Conservation (phyloP, 1,140 invertebrate species). For the Drosophila leontia region DNA sequence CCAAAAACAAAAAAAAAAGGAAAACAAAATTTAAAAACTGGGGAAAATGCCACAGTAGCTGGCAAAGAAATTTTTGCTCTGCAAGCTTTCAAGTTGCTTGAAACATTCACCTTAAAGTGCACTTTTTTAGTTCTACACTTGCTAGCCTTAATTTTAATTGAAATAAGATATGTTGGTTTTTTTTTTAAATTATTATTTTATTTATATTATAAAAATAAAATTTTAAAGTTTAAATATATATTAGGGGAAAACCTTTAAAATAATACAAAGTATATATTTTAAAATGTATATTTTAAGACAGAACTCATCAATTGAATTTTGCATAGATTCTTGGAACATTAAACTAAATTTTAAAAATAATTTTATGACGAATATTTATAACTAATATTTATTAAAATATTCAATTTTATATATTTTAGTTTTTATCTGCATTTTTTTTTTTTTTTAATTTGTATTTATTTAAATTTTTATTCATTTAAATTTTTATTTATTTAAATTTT, state of each 20-base stretch:
- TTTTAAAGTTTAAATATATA: not conserved
- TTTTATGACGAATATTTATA: no score
- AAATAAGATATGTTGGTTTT: not conserved
- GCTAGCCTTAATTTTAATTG: no score
- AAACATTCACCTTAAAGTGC: slow-evolving; percentile 8
- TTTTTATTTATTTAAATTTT: no score
- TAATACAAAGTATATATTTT: not conserved
- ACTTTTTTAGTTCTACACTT: not conserved
- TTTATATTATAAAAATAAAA: no score
- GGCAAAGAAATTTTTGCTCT: slow-evolving; percentile 21
- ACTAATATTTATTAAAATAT: not conserved
- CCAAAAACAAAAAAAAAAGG: not conserved
- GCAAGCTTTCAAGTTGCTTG: slow-evolving; percentile 32
- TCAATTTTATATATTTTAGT: no score
- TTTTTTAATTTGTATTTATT: no score
- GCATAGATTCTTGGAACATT: not conserved
- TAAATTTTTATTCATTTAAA: no score
- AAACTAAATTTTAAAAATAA: no score
- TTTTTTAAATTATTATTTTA: no score
- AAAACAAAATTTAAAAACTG: not conserved
- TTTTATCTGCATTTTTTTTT: no score
- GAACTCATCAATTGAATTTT: not conserved
- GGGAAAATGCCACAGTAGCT: slow-evolving; percentile 40
- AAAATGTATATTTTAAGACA: not conserved
- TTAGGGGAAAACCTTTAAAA: not conserved